Base-by-base conservation (phyloP, 1,140 invertebrate genomes). In the Caerostris darwini region DNA sequence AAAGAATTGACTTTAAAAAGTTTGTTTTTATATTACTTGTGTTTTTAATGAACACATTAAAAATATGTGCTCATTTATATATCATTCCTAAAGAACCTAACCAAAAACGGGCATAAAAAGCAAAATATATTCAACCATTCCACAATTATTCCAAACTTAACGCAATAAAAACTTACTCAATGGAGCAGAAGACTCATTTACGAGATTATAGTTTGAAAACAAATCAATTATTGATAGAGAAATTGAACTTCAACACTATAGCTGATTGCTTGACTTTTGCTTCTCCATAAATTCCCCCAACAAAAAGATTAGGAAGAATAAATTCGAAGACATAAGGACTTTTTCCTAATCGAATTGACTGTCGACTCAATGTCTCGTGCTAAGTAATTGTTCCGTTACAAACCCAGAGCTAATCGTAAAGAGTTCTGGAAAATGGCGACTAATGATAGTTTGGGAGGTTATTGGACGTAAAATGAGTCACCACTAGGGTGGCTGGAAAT, bases 401-500 rank as follows among this genome's bases (percentile, higher is more conserved):
- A 92, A 82, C 77, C 90, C 61, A 19, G 56, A 64, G 90, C 77
- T 92, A 92, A 92, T 92, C 90, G 90, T 92, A 83, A 92, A 92
- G 71, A 92, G 77, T 92, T 83, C 69, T 82, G 77, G 90, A 77
- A 92, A 92, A 92, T 92, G 77, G 58, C 77, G 54, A 54, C 56
- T 92, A 92, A 77, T 64, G 90, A 83, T 92, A 83, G 69, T 92
- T 92, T 92, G 53, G 56, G 90, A 69, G 64, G 71, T 77, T 91
- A 92, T 92, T 92, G 90, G 54, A 83, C 90, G 59, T 83, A 50
- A 92, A 14, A 64, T 92, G 90, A 92, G 90, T 92, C 90, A 92
- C 58, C 17, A 83, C 50, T 83, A 34, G 54, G 54, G 54, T 82
- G 34, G 90, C 54, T 92, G 8, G 77, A 89, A 89, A 69, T 89